Evolutionary conservation across 2,888 invertebrate genomes (phyloP).

Genomic region (Lamellibrachia columna): DNA sequence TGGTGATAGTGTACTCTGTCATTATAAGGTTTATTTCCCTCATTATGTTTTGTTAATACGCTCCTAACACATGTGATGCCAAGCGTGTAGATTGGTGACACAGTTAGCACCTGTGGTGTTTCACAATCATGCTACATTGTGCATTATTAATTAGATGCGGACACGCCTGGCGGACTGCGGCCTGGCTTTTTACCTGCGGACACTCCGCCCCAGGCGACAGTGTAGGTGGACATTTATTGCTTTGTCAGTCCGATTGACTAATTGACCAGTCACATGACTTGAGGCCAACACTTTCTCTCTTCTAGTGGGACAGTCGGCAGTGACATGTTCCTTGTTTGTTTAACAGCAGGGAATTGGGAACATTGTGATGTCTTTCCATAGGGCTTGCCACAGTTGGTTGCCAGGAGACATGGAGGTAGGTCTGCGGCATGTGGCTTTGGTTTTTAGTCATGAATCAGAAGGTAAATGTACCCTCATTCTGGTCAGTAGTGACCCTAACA

Average conservation of each 20-base stretch:
- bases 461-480: background rate
- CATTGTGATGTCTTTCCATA: background rate
- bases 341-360: background rate
- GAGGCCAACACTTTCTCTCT: background rate
- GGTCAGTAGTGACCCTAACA: background rate
- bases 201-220: background rate
- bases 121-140: background rate
- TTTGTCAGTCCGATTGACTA: background rate
- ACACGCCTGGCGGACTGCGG: background rate
- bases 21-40: background rate
- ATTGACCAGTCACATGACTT: constrained; percentile 4
- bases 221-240: background rate
- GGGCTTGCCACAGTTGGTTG: background rate
- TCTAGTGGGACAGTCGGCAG: background rate
- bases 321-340: background rate
- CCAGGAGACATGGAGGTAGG: background rate
- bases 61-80: background rate
- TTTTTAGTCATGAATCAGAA: background rate
- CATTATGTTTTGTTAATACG: background rate
- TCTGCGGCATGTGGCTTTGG: background rate
- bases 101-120: background rate
- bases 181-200: background rate
- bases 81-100: background rate
- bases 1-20: background rate
- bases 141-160: constrained; percentile 2